These are phyloP conservation scores for Cerceris rybyensis DNA, from an alignment of 2,888 invertebrate species.

Conservation along the genomic window DNA sequence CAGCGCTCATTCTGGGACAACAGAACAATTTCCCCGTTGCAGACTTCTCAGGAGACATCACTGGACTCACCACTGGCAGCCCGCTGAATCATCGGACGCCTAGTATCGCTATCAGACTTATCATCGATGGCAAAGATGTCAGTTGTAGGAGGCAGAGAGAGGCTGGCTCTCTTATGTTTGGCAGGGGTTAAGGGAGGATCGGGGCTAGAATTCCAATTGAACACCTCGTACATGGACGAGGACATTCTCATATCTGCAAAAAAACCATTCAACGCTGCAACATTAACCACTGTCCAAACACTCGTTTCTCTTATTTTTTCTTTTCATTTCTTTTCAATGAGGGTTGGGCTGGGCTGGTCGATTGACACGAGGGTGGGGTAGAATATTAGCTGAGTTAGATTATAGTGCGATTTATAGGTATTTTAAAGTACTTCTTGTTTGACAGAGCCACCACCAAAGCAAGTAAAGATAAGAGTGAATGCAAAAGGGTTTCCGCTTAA, in stretches of 20 bases:
- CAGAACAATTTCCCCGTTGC: slow-evolving; percentile 56
- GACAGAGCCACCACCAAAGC: slow-evolving; percentile 61
- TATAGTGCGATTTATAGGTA: slow-evolving; percentile 43
- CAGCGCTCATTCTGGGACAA: slow-evolving; percentile 60
- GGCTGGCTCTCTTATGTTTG: slow-evolving; percentile 81
- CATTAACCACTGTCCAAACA: slow-evolving; percentile 50
- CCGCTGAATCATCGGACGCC: slow-evolving; percentile 79
- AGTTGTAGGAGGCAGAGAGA: slow-evolving; percentile 80
- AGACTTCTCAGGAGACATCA: slow-evolving; percentile 57
- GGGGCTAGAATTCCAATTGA: slow-evolving; percentile 85
- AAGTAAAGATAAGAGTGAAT: slow-evolving; percentile 55
- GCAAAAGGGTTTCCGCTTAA: slow-evolving; percentile 33
- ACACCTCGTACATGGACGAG: slow-evolving; percentile 89
- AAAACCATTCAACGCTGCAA: slow-evolving; percentile 72
- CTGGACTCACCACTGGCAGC: slow-evolving; percentile 80
- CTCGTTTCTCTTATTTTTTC: background rate
- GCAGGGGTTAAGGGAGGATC: slow-evolving; percentile 80
- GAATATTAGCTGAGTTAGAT: slow-evolving; percentile 60
- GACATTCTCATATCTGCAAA: slow-evolving; percentile 86
- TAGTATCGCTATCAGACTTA: slow-evolving; percentile 80
- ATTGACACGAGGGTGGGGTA: background rate
- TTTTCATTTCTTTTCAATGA: background rate
- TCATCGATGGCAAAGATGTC: slow-evolving; percentile 81
- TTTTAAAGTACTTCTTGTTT: slow-evolving; percentile 45
- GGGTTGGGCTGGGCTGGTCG: slow-evolving; percentile 7